Base-by-base conservation (phyloP, 2,888 invertebrate genomes). In the Epirrhoe tristata region DNA sequence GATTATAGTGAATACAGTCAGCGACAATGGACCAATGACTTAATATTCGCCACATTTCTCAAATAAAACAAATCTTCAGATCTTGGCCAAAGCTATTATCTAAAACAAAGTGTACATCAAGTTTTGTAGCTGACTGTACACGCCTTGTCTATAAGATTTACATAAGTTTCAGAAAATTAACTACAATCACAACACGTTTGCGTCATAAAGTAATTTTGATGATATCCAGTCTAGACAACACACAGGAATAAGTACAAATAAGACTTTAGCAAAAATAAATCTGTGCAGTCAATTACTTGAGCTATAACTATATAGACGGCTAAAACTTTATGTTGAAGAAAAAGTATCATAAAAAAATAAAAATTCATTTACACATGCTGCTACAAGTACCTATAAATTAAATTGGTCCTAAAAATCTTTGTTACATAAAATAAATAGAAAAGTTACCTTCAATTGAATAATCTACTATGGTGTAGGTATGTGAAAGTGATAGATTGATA, bases 181-280 rank as follows among this genome's bases (percentile, higher is more conserved):
- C 24, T 7, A 50, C 10, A 62, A 66, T 62, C 50, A 66, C 66
- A 54, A 58, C 61, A 54, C 61, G 5, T n/a, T 57, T 48, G 36
- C 6, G 6, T 17, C 10, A 34, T 34, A 57, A 1, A 10, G 16
- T 5, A 55, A 12, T n/a, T 36, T 36, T 36, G 39, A 12, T 43
- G 12, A 43, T 12, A 43, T 43, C 12, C 12, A 12, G 12, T 43
- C 4, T 12, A 43, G 12, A 43, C 12, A 43, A 43, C 10, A 43
- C 3, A 12, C 10, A 43, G 12, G 12, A 5, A 7, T 34, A 34
- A 34, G 36, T 12, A 12, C 12, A 43, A 10, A 43, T 10, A 43
- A 24, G 24, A 43, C 39, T 43, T 8, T 57, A 57, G 57, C 57
- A 57, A 57, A 57, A 57, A 46, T 57, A 57, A 57, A 54, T 32